Percentiles rank a stretch among this genome's conserved stretches.
Conservation (phyloP, 2,888 invertebrate species). For the Diaprepes abbreviatus region DNA sequence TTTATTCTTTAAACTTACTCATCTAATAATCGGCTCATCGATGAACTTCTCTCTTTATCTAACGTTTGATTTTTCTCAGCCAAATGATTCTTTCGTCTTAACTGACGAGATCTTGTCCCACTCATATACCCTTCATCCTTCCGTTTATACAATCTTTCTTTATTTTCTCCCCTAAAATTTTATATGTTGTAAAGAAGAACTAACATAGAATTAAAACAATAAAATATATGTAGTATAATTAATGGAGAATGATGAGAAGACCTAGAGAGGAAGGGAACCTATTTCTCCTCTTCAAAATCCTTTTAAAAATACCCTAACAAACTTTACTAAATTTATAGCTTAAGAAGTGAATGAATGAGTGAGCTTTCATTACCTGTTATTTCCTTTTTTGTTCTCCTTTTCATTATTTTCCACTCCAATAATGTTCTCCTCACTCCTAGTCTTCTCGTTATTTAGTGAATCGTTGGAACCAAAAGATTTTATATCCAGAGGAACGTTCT, state of each 20-base stretch:
- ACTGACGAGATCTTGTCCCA: slow-evolving; percentile 75
- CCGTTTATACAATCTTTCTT: slow-evolving; percentile 71
- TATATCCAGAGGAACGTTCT: slow-evolving; percentile 53
- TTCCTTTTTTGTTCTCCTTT: slow-evolving; percentile 35
- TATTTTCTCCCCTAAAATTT: slow-evolving; percentile 56
- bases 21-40: slow-evolving; percentile 86
- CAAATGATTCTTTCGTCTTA: slow-evolving; percentile 71
- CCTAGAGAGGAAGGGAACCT: too few relatives aligned
- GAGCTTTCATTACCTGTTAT: too few relatives aligned
- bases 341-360: too few relatives aligned
- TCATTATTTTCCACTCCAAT: slow-evolving; percentile 18
- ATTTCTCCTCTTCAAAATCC: too few relatives aligned
- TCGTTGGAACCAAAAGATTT: slow-evolving; percentile 58
- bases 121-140: slow-evolving; percentile 75
- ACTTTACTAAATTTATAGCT: too few relatives aligned
- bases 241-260: too few relatives aligned
- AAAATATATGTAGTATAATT: too few relatives aligned
- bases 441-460: slow-evolving; percentile 55
- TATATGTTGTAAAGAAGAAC: too few relatives aligned
- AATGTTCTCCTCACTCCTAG: slow-evolving; percentile 35
- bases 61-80: slow-evolving; percentile 61
- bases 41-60: slow-evolving; percentile 87
- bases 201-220: too few relatives aligned
- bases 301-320: too few relatives aligned
- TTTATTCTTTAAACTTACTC: slow-evolving; percentile 73